phyloP scores from a whole-genome alignment of 2,113 vertebrate genomes.

The Caranx ignobilis region DNA sequence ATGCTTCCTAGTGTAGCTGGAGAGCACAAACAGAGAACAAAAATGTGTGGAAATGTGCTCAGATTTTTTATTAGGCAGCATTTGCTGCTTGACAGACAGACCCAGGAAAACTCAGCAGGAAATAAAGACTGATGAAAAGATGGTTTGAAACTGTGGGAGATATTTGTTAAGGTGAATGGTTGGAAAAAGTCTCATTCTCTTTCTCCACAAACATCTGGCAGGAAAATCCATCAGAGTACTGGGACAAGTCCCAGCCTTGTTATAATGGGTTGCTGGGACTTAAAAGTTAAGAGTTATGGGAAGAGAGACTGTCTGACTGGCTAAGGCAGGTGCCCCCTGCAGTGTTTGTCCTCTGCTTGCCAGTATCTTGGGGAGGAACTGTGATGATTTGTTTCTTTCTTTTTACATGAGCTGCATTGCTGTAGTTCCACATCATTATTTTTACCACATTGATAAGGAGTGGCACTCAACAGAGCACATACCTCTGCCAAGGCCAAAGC shows the following conservation, averaged over 20 bases:
- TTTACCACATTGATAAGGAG: not conserved
- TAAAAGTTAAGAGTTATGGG: conserved; percentile 54
- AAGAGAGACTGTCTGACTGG: not conserved
- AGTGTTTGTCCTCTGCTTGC: conserved; percentile 25
- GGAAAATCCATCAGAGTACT: conserved; percentile 68
- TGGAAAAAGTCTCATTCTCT: conserved; percentile 47
- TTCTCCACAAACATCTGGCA: conserved; percentile 71
- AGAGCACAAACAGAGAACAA: conserved; percentile 19
- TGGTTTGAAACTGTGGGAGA: conserved; percentile 60
- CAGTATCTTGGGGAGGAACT: conserved; percentile 22
- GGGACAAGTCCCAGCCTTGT: conserved; percentile 62
- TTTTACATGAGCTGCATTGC: not conserved
- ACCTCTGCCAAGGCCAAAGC: too few species aligned
- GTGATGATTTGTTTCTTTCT: not conserved
- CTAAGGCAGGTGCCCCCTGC: conserved; percentile 49
- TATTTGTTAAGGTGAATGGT: conserved; percentile 68
- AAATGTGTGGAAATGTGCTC: conserved; percentile 17
- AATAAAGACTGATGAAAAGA: conserved; percentile 51
- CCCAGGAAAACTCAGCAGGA: conserved; percentile 28
- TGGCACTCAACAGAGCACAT: too few species aligned
- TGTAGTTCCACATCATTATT: not conserved
- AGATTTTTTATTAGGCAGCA: conserved; percentile 8
- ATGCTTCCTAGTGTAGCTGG: not conserved
- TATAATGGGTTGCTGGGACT: conserved; percentile 60
- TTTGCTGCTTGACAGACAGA: conserved; percentile 6